These are phyloP conservation scores for Cinclus mexicanus DNA, from an alignment of 2,113 vertebrate genomes.

Conservation along the genomic window DNA sequence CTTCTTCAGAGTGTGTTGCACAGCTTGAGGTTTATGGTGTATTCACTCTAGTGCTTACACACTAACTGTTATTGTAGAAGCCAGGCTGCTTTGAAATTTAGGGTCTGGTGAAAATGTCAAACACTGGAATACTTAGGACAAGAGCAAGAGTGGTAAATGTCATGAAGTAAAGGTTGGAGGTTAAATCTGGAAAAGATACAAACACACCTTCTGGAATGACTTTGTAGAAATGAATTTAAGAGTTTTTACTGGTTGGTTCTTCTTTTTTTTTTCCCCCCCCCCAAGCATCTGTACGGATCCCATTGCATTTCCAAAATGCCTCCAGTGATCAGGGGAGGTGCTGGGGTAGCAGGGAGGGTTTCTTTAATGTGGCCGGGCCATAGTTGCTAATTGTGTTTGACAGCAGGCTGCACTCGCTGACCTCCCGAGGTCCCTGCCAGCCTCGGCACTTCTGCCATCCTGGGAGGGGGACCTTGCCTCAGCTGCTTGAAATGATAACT, in stretches of 20 bases:
- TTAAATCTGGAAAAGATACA: background rate
- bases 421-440: background rate
- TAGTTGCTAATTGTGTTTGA: background rate
- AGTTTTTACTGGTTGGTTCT: background rate
- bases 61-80: background rate
- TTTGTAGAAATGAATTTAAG: background rate
- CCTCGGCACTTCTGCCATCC: background rate
- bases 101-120: background rate
- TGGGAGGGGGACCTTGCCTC: background rate
- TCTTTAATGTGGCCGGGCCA: accelerated
- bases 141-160: background rate
- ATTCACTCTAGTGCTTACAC: background rate
- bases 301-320: background rate
- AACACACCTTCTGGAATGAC: background rate
- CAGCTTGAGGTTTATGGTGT: background rate
- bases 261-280: background rate
- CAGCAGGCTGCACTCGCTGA: background rate
- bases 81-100: background rate
- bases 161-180: background rate
- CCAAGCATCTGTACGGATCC: background rate
- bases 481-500: background rate
- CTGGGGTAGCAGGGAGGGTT: background rate
- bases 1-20: background rate
- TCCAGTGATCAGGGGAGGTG: background rate
- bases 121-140: background rate